A percentile compares a stretch with the other conserved stretches of the same genome.
These are phyloP conservation scores for Agrotis clavis DNA, from an alignment of 2,888 invertebrate species.

Conservation along the genomic window DNA sequence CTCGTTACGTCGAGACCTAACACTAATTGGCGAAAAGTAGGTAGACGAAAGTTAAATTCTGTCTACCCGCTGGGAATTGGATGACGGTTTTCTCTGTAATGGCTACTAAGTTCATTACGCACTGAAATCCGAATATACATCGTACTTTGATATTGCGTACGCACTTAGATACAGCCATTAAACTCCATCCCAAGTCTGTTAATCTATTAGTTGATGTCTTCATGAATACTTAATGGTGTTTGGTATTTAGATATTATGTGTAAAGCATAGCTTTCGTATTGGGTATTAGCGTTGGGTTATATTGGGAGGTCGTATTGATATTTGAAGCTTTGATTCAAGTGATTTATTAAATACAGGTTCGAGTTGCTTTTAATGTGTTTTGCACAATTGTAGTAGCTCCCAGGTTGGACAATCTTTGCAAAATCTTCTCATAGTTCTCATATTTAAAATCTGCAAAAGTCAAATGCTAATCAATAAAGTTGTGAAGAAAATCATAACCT, in stretches of 20 bases:
- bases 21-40: conserved; percentile 51
- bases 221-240: conserved; percentile 63
- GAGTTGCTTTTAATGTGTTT: neutral
- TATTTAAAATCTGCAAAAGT: too few species aligned
- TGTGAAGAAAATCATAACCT: conserved; percentile 5
- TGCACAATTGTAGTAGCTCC: neutral
- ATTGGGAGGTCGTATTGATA: conserved; percentile 2
- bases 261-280: conserved; percentile 23
- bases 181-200: conserved; percentile 49
- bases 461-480: neutral
- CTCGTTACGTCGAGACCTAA: conserved; percentile 33
- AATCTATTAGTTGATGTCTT: conserved; percentile 66
- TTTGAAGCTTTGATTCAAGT: neutral
- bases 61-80: conserved; percentile 22
- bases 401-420: neutral
- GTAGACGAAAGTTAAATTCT: conserved; percentile 47
- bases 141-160: conserved; percentile 61
- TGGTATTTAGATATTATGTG: conserved; percentile 54
- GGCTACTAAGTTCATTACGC: conserved; percentile 51
- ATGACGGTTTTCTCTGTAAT: conserved; percentile 53
- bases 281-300: conserved; percentile 18
- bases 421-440: too few species aligned
- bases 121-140: conserved; percentile 51
- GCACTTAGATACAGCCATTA: conserved; percentile 59
- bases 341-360: conserved; percentile 1